Conservation (phyloP, 2,797 vertebrate genomes). For the Sebastolobus alascanus region DNA sequence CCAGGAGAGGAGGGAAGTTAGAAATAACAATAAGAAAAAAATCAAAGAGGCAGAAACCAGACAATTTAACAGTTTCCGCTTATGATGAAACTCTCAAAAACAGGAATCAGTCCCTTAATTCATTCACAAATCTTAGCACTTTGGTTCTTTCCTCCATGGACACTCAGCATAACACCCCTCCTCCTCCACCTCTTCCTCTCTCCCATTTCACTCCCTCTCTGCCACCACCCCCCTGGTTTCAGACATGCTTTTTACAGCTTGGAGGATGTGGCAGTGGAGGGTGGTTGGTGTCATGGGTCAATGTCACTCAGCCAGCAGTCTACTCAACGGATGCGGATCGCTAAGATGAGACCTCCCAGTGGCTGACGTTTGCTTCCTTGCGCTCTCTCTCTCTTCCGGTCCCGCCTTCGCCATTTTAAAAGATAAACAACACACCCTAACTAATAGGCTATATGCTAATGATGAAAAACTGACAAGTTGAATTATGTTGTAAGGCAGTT, state of each 20-base stretch:
- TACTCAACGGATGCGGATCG: constrained; percentile 36
- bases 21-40: constrained; percentile 25
- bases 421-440: background rate
- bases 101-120: constrained; percentile 41
- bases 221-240: constrained; percentile 59
- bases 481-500: background rate
- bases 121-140: constrained; percentile 70
- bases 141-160: constrained; percentile 68
- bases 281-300: constrained; percentile 83
- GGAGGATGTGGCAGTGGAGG: constrained; percentile 72
- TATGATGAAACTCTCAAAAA: constrained; percentile 36
- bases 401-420: background rate
- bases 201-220: constrained; percentile 58
- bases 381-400: background rate
- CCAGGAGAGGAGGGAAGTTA: constrained; percentile 35
- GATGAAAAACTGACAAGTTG: background rate
- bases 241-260: constrained; percentile 88
- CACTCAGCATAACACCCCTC: constrained; percentile 71
- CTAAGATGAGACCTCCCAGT: constrained; percentile 43
- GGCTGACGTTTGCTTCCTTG: background rate
- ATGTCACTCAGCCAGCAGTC: constrained; percentile 78
- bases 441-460: background rate
- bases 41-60: background rate
- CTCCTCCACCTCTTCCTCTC: constrained; percentile 36
- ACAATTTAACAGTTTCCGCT: background rate